Evolutionary conservation across 2,113 vertebrate species (phyloP).

Genomic region (Limnothrissa miodon): DNA sequence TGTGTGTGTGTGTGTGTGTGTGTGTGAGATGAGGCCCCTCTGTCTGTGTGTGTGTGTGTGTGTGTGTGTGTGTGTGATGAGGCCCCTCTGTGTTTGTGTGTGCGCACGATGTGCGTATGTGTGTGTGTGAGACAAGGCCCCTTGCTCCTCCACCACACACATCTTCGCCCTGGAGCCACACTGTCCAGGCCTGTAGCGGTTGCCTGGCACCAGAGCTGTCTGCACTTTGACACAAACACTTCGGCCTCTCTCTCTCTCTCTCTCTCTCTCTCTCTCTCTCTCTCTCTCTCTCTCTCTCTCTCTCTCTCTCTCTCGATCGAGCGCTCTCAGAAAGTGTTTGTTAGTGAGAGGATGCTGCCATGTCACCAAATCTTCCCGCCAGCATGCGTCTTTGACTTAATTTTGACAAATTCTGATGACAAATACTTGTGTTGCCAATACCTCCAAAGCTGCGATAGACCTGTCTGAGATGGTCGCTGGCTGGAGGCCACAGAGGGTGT

Average conservation of each 20-base stretch:
- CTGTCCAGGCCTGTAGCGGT: neutral
- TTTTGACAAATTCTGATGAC: neutral
- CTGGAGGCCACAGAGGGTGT: neutral
- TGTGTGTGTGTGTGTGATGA: neutral
- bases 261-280: slow-evolving; percentile 4
- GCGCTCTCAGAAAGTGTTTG: too few species aligned
- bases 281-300: neutral
- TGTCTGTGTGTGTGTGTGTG: too few species aligned
- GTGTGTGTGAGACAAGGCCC: slow-evolving; percentile 23
- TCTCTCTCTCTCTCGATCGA: slow-evolving; percentile 2
- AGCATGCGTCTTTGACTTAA: too few species aligned
- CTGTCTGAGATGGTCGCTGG: neutral
- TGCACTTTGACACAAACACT: neutral
- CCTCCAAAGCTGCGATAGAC: neutral
- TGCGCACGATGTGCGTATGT: too few species aligned
- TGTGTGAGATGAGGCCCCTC: slow-evolving; percentile 30
- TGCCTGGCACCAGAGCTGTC: slow-evolving; percentile 2
- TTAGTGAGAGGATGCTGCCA: neutral
- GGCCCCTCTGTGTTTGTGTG: slow-evolving; percentile 18
- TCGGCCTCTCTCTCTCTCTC: too few species aligned
- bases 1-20: too few species aligned
- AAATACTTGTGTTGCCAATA: neutral
- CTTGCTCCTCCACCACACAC: slow-evolving; percentile 36
- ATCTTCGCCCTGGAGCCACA: neutral
- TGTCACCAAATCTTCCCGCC: neutral